These are phyloP conservation scores for Pachycephus smyrnensis DNA, from an alignment of 2,888 invertebrate genomes.

Conservation along the genomic window DNA sequence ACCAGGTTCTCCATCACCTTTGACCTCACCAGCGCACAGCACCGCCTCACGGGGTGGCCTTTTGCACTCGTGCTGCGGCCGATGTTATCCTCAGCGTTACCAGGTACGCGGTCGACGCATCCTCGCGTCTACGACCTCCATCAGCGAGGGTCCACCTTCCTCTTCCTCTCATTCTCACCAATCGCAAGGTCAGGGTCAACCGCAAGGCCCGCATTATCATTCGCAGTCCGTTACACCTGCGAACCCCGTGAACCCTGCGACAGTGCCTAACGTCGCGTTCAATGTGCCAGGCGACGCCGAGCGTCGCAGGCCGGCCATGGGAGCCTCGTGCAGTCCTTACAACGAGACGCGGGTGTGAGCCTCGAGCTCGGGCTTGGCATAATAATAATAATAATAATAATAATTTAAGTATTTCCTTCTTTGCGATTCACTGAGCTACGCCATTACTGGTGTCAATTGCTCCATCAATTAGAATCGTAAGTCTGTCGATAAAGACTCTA, in stretches of 20 bases:
- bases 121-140: slow-evolving; percentile 64
- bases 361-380: slow-evolving; percentile 29
- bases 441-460: too few species aligned
- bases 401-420: too few species aligned
- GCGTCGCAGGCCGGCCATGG: slow-evolving; percentile 34
- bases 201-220: slow-evolving; percentile 33
- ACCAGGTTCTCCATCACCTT: slow-evolving; percentile 88
- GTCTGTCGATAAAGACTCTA: too few species aligned
- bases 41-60: slow-evolving; percentile 78
- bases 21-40: slow-evolving; percentile 89
- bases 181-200: slow-evolving; percentile 45
- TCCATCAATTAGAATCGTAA: too few species aligned
- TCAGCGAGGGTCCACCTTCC: slow-evolving; percentile 61
- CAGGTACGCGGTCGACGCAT: slow-evolving; percentile 76
- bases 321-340: slow-evolving; percentile 54
- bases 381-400: too few species aligned
- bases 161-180: slow-evolving; percentile 59
- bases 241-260: slow-evolving; percentile 53
- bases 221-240: slow-evolving; percentile 53
- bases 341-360: slow-evolving; percentile 64
- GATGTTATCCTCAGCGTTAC: slow-evolving; percentile 89
- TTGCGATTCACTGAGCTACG: too few species aligned
- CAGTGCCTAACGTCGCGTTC: slow-evolving; percentile 62
- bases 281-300: slow-evolving; percentile 58
- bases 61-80: slow-evolving; percentile 84